Base-by-base conservation (phyloP, 2,888 invertebrate species). In the Zelleria hepariella region DNA sequence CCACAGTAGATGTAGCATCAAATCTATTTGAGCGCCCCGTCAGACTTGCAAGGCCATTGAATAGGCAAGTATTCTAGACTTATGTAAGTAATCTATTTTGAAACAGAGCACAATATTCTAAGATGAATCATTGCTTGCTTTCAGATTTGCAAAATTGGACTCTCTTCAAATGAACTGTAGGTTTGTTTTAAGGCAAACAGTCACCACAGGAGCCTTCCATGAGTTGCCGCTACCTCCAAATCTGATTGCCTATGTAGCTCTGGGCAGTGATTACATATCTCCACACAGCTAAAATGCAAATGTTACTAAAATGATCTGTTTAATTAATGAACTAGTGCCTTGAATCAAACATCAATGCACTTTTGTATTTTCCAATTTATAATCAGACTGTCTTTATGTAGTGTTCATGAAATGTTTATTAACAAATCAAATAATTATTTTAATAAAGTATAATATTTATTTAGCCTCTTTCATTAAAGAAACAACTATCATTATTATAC, bases 141-240 rank as follows among this genome's bases (percentile, higher is more conserved):
- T 64, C 89, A 94, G 76, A 91, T 94, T 82, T 92, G 92, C 69
- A 85, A 93, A 89, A 87, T 84, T 76, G 88, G 93, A 78, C 89
- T 93, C 72, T 68, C 73, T 94, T 68, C 93, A 94, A 81, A 93
- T 93, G 86, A 90, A 94, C 67, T 94, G 94, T 78, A 90, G 94
- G 68, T 94, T 94, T 87, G 93, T 93, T 26, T 93, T 94, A 67
- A 87, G 94, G 66, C 93, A 93, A 78, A 91, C 91, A 66, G 93
- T 92, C 56, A 82, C 92, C 65, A 86, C 91, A 65, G 92, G 92
- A 76, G 91, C 92, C 70, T 93, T 94, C 80, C 91, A 90, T 67
- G 91, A 90, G 70, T 86, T 94, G 71, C 94, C 94, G 63, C 82
- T 94, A 67, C 91, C 91, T 60, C 82, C 84, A 70, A 87, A 87